Evolutionary conservation across 2,113 vertebrate species (phyloP).

Genomic region (Ranitomeya imitator): DNA sequence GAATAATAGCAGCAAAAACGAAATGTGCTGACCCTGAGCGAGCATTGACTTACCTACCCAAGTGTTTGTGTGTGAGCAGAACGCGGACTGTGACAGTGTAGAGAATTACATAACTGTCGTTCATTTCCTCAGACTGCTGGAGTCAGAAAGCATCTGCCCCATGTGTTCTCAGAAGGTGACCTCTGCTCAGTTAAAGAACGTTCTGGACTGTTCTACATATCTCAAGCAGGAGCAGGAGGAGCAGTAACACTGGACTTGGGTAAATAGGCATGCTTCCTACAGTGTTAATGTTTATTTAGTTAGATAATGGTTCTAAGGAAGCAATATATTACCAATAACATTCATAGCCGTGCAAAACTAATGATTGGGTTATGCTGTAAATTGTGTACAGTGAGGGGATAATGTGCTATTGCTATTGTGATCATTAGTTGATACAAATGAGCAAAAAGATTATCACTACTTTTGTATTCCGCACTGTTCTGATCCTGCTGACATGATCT

Average conservation of each 20-base stretch:
- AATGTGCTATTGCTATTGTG: not conserved
- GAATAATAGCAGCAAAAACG: not conserved
- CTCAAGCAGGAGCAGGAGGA: conserved; percentile 75
- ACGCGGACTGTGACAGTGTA: not conserved
- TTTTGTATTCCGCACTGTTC: too few species aligned
- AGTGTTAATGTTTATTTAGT: not conserved
- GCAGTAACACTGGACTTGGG: conserved; percentile 57
- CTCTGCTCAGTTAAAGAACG: conserved; percentile 74
- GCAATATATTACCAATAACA: too few species aligned
- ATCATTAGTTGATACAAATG: too few species aligned
- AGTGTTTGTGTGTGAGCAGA: not conserved
- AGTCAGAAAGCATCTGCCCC: conserved; percentile 84
- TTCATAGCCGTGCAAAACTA: too few species aligned
- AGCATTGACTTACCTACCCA: not conserved
- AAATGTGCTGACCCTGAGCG: not conserved
- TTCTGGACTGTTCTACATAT: conserved; percentile 78
- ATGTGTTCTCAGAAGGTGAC: conserved; percentile 89
- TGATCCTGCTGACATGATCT: too few species aligned
- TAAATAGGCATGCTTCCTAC: not conserved
- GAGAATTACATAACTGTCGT: not conserved
- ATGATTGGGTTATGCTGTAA: not conserved
- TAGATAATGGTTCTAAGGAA: not conserved
- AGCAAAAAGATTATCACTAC: too few species aligned
- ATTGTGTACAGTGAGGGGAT: not conserved
- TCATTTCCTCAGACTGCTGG: conserved; percentile 70